Conservation (phyloP, 2,113 vertebrate species). For the Rhabdornis inornatus region DNA sequence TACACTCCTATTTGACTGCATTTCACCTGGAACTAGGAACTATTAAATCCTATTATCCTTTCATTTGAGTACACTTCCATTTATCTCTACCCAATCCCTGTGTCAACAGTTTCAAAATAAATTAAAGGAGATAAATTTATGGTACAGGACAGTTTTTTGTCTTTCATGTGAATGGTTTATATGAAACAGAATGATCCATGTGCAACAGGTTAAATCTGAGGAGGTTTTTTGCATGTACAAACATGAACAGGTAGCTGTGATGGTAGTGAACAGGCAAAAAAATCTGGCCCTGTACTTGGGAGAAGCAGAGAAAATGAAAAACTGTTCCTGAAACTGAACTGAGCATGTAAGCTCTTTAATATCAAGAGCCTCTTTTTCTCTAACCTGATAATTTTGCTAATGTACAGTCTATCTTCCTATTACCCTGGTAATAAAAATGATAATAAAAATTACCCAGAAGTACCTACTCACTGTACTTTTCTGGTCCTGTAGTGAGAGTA, state of each 20-base stretch:
- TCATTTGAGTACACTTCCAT: not conserved
- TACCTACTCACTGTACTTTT: not conserved
- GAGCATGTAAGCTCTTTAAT: not conserved
- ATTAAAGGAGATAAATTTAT: not conserved
- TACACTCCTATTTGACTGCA: not conserved
- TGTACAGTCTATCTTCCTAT: not conserved
- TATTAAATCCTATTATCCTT: not conserved
- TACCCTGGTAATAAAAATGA: not conserved
- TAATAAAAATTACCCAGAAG: conserved; percentile 6
- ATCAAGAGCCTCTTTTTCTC: not conserved
- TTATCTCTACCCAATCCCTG: not conserved
- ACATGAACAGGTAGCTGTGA: not conserved
- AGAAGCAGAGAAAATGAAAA: not conserved
- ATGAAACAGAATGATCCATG: not conserved
- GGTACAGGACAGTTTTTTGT: not conserved
- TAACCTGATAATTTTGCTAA: conserved; percentile 2
- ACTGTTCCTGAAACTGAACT: not conserved
- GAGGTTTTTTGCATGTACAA: not conserved
- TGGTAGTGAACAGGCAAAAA: not conserved
- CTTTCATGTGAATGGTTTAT: not conserved
- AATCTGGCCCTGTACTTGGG: not conserved
- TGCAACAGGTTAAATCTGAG: not conserved
- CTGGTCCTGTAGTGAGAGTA: not conserved
- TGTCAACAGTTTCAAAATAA: not conserved
- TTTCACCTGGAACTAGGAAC: not conserved